Conservation (phyloP, 2,113 vertebrate genomes). For the Dicrurus megarhynchus region DNA sequence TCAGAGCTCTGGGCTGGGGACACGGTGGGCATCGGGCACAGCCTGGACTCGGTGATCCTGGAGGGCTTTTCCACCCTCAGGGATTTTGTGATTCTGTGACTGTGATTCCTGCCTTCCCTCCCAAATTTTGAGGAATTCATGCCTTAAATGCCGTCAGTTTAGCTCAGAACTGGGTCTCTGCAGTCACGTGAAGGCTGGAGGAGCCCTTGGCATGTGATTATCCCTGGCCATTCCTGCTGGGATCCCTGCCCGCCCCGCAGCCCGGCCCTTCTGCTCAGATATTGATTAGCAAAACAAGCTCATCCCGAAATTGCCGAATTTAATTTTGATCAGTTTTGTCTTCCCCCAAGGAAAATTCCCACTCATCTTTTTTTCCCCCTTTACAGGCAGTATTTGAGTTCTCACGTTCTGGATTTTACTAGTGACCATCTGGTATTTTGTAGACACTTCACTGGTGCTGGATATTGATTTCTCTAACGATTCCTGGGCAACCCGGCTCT, state of each 20-base stretch:
- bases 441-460: neutral
- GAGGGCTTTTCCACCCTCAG: neutral
- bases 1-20: neutral
- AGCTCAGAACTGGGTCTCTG: neutral
- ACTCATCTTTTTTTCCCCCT: neutral
- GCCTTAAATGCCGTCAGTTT: neutral
- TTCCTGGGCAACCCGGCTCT: neutral
- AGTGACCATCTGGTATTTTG: conserved; percentile 13
- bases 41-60: rapidly evolving
- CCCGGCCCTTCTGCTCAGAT: neutral
- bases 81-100: neutral
- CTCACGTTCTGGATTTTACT: neutral
- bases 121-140: rapidly evolving
- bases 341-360: neutral
- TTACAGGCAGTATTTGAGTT: neutral
- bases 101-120: no score
- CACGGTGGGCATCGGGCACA: rapidly evolving
- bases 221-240: neutral
- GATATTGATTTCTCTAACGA: neutral
- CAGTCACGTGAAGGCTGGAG: neutral
- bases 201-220: neutral
- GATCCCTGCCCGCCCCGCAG: neutral
- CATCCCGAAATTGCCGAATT: neutral
- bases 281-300: neutral
- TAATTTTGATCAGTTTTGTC: neutral